phyloP scores from a whole-genome alignment of 2,797 vertebrate genomes.

The Psittacula echo region DNA sequence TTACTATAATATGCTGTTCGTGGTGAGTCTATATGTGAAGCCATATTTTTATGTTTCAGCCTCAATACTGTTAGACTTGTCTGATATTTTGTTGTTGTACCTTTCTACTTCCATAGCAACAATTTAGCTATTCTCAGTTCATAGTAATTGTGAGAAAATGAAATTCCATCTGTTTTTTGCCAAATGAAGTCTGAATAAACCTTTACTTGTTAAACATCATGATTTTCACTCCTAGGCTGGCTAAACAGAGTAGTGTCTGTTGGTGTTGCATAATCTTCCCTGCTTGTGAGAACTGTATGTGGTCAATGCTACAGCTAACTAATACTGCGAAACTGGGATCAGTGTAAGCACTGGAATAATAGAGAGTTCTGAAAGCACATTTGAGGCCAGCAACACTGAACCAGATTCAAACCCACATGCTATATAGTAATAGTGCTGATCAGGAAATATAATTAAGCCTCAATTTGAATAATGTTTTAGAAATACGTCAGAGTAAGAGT shows the following conservation, averaged over 20 bases:
- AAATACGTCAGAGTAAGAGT: not conserved
- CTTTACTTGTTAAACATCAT: not conserved
- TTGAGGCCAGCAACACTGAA: not conserved
- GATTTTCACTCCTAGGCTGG: not conserved
- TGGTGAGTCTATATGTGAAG: not conserved
- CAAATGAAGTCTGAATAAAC: constrained; percentile 9
- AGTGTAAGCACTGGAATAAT: not conserved
- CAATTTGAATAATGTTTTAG: not conserved
- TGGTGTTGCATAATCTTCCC: not conserved
- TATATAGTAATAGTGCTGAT: not conserved
- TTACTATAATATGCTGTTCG: not conserved
- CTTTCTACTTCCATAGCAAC: constrained; percentile 31
- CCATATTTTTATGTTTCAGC: not conserved
- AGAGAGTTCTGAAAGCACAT: not conserved
- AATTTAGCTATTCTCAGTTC: constrained; percentile 31
- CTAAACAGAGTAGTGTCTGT: not conserved
- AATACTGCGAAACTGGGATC: not conserved
- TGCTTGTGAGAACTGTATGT: not conserved
- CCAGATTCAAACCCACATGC: not conserved
- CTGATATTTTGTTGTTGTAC: not conserved
- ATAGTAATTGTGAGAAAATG: not conserved
- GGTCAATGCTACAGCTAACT: not conserved
- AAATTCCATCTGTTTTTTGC: constrained; percentile 29
- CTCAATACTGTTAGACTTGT: not conserved
- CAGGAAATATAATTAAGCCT: not conserved